Conservation (phyloP, 2,113 vertebrate genomes). For the Myotis lucifugus region DNA sequence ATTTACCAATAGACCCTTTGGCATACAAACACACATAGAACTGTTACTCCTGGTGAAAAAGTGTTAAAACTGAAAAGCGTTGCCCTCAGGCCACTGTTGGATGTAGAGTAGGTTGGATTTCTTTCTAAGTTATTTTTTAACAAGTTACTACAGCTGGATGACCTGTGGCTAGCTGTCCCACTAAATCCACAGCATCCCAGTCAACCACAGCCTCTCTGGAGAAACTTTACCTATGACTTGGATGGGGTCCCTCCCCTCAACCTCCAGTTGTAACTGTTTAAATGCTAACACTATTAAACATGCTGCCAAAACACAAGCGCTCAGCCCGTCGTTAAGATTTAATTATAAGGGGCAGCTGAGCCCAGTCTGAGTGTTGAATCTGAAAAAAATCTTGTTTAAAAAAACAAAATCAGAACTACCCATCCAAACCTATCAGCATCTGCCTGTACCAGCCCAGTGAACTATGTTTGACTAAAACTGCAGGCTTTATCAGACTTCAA, state of each 20-base stretch:
- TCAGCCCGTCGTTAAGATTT: conserved; percentile 87
- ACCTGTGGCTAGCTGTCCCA: not conserved
- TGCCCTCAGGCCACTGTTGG: not conserved
- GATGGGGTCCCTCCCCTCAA: conserved; percentile 57
- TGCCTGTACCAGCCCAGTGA: not conserved
- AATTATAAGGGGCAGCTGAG: conserved; percentile 89
- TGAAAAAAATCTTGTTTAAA: conserved; percentile 77
- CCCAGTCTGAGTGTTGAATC: conserved; percentile 80
- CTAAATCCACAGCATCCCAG: not conserved
- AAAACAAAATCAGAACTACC: conserved; percentile 55
- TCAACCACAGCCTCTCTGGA: conserved; percentile 23
- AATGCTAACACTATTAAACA: conserved; percentile 85
- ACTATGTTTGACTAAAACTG: not conserved
- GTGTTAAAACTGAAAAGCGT: not conserved
- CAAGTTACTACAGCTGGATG: not conserved
- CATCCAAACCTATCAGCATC: conserved; percentile 57
- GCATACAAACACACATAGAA: accelerated
- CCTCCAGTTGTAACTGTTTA: conserved; percentile 80
- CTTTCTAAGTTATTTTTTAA: conserved; percentile 37
- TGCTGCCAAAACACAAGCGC: conserved; percentile 87
- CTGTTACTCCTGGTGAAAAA: not conserved
- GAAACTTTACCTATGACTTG: conserved; percentile 32
- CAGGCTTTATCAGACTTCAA: conserved; percentile 6
- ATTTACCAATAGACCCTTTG: not conserved
- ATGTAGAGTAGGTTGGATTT: not conserved